Conservation (phyloP, 1,140 invertebrate genomes). For the Microplitis mediator region DNA sequence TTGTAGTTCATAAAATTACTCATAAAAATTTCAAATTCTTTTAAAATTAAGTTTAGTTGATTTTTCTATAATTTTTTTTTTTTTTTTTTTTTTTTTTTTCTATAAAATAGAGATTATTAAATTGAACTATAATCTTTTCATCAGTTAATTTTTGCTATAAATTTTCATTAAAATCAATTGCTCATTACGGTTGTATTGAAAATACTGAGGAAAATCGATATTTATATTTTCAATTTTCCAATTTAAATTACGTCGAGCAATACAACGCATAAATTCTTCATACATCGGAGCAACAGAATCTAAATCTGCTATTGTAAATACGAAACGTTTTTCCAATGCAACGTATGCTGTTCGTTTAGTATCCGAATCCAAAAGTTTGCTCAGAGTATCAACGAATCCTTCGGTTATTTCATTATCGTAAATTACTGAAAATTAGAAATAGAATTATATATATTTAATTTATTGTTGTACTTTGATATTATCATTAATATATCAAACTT, state of each 20-base stretch:
- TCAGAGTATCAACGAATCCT: slow-evolving; percentile 77
- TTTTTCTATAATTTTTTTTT: too few relatives aligned
- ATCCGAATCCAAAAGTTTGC: slow-evolving; percentile 69
- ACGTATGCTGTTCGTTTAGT: slow-evolving; percentile 73
- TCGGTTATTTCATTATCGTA: slow-evolving; percentile 86
- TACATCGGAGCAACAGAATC: slow-evolving; percentile 84
- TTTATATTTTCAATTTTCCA: slow-evolving; percentile 70
- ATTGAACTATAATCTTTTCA: not conserved
- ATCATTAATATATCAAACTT: not conserved
- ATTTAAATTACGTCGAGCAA: slow-evolving; percentile 59
- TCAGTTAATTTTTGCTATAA: slow-evolving; percentile 27
- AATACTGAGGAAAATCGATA: slow-evolving; percentile 81
- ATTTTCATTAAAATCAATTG: slow-evolving; percentile 80
- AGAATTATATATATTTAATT: slow-evolving; percentile 3
- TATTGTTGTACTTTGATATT: not conserved
- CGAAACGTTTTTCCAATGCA: slow-evolving; percentile 84
- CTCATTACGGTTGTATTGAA: slow-evolving; percentile 78
- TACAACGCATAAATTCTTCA: slow-evolving; percentile 75
- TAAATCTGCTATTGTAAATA: slow-evolving; percentile 80
- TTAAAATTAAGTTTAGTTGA: too few relatives aligned
- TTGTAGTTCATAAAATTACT: too few relatives aligned
- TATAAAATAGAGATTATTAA: not conserved
- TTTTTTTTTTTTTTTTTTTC: not conserved
- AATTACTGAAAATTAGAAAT: slow-evolving; percentile 70
- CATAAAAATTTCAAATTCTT: too few relatives aligned